These are phyloP conservation scores for Telmatherina bonti DNA, from an alignment of 2,797 vertebrate species.

Conservation along the genomic window DNA sequence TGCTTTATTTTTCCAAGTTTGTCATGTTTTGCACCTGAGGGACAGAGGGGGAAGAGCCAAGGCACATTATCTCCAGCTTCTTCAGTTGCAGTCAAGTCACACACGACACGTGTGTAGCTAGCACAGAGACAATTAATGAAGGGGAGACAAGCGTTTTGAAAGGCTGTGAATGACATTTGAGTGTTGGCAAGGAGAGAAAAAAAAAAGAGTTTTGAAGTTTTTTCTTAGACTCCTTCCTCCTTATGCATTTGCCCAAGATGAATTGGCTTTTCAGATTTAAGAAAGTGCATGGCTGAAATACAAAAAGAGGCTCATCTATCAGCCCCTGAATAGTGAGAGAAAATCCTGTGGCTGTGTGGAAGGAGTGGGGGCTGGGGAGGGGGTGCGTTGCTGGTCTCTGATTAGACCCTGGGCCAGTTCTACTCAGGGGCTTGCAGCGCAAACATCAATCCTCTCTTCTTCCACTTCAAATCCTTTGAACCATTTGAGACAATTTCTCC, in stretches of 20 bases:
- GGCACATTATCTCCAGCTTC: constrained; percentile 23
- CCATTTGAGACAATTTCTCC: constrained; percentile 78
- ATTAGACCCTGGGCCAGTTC: constrained; percentile 81
- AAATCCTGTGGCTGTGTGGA: constrained; percentile 77
- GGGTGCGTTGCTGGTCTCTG: constrained; percentile 76
- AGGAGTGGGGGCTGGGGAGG: constrained; percentile 11
- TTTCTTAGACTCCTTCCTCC: constrained; percentile 63
- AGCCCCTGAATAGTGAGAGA: constrained; percentile 80
- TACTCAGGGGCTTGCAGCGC: constrained; percentile 64
- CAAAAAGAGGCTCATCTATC: constrained; percentile 85
- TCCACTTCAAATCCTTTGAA: constrained; percentile 80
- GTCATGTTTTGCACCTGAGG: background rate
- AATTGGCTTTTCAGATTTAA: constrained; percentile 87
- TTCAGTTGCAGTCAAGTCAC: constrained; percentile 61
- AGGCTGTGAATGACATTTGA: constrained; percentile 77
- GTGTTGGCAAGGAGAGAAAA: constrained; percentile 53
- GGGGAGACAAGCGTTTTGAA: constrained; percentile 72
- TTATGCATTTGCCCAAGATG: constrained; percentile 78
- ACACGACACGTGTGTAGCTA: constrained; percentile 51
- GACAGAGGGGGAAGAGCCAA: constrained; percentile 32
- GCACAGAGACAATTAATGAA: constrained; percentile 73
- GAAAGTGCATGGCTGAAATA: constrained; percentile 84
- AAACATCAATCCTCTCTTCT: constrained; percentile 82
- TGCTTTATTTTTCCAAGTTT: background rate
- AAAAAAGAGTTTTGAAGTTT: constrained; percentile 71